phyloP scores from a whole-genome alignment of 37 sponge, comb jelly and placozoan species.

The Hormiphora californensis region DNA sequence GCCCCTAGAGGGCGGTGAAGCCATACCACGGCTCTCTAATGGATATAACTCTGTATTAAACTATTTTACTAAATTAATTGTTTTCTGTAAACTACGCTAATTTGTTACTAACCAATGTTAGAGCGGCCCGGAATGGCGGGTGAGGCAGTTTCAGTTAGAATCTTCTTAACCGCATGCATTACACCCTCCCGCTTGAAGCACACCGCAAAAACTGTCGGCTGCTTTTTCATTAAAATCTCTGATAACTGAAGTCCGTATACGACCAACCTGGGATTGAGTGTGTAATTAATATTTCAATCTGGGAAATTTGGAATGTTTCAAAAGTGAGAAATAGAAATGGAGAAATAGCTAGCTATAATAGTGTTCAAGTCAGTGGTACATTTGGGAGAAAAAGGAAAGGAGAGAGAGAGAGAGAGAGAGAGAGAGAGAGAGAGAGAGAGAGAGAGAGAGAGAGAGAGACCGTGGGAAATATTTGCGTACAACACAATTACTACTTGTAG shows the following conservation, averaged over 20 bases:
- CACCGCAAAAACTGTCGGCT: constrained; percentile 72
- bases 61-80: too few species aligned
- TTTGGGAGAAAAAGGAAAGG: constrained; percentile 53
- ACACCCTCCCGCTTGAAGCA: constrained; percentile 82
- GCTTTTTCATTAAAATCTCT: constrained; percentile 76
- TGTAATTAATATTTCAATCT: neutral
- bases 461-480: too few species aligned
- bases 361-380: constrained; percentile 72
- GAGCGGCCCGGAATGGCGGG: constrained; percentile 17
- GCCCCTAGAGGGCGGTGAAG: too few species aligned
- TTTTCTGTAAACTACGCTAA: neutral
- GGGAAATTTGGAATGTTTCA: too few species aligned
- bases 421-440: neutral
- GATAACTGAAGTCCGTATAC: constrained; percentile 77
- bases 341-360: too few species aligned
- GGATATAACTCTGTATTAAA: too few species aligned
- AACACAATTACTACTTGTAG: too few species aligned
- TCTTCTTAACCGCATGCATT: constrained; percentile 52
- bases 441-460: neutral
- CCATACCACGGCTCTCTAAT: too few species aligned
- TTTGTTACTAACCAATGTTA: neutral
- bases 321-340: too few species aligned
- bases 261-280: constrained; percentile 52
- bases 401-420: neutral
- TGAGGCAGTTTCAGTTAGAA: constrained; percentile 14